Conservation (phyloP, 2,797 vertebrate species). For the Sebastes dallii region DNA sequence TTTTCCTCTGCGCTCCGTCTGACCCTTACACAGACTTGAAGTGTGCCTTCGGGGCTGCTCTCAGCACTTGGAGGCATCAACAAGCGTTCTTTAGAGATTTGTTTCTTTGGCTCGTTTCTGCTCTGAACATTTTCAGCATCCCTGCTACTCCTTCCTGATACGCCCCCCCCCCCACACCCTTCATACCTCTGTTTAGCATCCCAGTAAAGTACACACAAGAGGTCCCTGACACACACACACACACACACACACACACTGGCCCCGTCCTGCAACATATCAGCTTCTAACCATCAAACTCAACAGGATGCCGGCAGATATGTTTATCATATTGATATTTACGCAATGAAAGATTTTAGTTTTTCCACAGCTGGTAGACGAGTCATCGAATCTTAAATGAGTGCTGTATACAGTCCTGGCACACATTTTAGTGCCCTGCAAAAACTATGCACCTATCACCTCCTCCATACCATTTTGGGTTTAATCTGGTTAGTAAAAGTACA, state of each 20-base stretch:
- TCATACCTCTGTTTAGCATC: constrained; percentile 56
- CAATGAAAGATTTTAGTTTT: constrained; percentile 74
- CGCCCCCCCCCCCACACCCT: neutral
- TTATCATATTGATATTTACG: constrained; percentile 87
- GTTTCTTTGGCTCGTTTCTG: constrained; percentile 49
- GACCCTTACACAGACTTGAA: constrained; percentile 72
- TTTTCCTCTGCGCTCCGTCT: constrained; percentile 52
- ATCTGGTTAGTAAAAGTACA: constrained; percentile 58
- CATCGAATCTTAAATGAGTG: constrained; percentile 68
- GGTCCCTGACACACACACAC: constrained; percentile 26
- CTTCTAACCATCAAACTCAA: constrained; percentile 64
- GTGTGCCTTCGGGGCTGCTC: constrained; percentile 74
- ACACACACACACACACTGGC: constrained; percentile 27
- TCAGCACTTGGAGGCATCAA: constrained; percentile 50
- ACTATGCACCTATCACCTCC: constrained; percentile 83
- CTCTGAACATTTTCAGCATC: constrained; percentile 33
- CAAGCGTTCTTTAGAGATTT: constrained; percentile 59
- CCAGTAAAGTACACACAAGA: constrained; percentile 53
- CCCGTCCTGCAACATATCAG: constrained; percentile 77
- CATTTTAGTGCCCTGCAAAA: constrained; percentile 73
- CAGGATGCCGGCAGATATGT: constrained; percentile 78
- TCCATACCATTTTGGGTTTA: constrained; percentile 52
- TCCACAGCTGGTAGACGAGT: constrained; percentile 73
- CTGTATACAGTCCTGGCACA: constrained; percentile 77
- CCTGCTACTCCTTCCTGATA: constrained; percentile 27